Base-by-base conservation (phyloP, 2,888 invertebrate species). In the Pristionchus entomophagus region DNA sequence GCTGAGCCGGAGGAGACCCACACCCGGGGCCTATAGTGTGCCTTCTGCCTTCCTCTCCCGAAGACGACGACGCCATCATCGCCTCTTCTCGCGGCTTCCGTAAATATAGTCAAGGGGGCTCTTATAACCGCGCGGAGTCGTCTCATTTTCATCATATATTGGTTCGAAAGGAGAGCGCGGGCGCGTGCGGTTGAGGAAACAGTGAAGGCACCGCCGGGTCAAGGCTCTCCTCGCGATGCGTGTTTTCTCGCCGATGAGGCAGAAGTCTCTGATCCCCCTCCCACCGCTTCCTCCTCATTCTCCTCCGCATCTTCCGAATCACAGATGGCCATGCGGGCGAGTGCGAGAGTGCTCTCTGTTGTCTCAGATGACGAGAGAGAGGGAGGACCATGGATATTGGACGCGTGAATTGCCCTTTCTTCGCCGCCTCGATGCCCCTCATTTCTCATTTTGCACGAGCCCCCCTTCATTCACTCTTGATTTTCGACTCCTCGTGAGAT, bases 131-230 rank as follows among this genome's bases (percentile, higher is more conserved):
- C 65, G 65, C 65, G 35, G 8, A 6, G 38, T 26, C 73, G 19
- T 73, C 73, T 73, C 73, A 73, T 73, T 73, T 73, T 73, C 73
- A 73, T 73, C 73, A 73, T 73, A 73, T 73, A 73, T 73, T 73
- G 73, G 73, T 73, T 73, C 73, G 73, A 26, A 26, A 41, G 73
- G 32, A 29, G 35, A 14, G 12, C 56, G 56, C 14, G 26, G 32
- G 73, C 73, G 32, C 73, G 73, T 73, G 41, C 73, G 73, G 10
- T 45, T 73, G 41, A n/a, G 65, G 26, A 22, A n/a, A n/a, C n/a
- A n/a, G 19, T 69, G 65, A 35, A 35, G 65, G 38, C 26, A 35
- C 19, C 35, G 35, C 38, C 65, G n/a, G n/a, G n/a, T n/a, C n/a
- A n/a, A n/a, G n/a, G 56, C 14, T 26, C 73, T 73, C n/a, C 26